Percentiles rank a stretch among this genome's conserved stretches.
These are phyloP conservation scores for Spheniscus humboldti DNA, from an alignment of 2,797 vertebrate genomes.

Conservation along the genomic window DNA sequence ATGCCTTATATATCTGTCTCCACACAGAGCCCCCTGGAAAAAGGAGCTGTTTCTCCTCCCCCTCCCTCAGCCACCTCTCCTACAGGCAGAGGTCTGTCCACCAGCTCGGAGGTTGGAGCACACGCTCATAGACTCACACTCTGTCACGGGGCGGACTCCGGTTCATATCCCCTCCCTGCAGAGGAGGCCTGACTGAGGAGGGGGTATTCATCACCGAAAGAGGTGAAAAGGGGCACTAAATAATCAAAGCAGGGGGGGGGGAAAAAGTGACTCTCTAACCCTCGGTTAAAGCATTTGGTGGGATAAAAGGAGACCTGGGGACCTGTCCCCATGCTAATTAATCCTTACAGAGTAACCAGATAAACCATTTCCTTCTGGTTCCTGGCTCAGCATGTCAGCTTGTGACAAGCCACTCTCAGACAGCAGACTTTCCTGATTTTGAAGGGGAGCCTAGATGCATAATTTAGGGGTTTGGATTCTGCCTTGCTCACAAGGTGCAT, in stretches of 20 bases:
- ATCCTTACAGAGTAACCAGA: background rate
- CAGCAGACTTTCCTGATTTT: background rate
- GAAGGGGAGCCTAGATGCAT: background rate
- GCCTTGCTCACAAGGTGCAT: background rate
- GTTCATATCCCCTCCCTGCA: background rate
- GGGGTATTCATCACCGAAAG: background rate
- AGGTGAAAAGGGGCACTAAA: background rate
- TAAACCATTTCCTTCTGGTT: conserved; percentile 13
- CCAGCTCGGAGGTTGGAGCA: background rate
- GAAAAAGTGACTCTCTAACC: background rate
- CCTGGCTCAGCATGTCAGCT: background rate
- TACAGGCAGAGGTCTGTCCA: background rate
- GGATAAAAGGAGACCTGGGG: background rate
- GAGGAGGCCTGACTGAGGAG: background rate
- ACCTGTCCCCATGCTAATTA: background rate
- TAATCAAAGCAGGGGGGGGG: background rate
- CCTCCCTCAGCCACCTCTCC: background rate
- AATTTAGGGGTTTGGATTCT: background rate
- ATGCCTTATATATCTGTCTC: background rate
- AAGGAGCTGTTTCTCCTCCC: background rate
- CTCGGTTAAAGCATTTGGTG: background rate
- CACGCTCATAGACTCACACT: background rate
- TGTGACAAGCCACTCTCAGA: background rate
- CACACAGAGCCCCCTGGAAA: background rate
- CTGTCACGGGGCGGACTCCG: rapidly evolving